Evolutionary conservation across 2,113 vertebrate species (phyloP).

Genomic region (Octodon degus): DNA sequence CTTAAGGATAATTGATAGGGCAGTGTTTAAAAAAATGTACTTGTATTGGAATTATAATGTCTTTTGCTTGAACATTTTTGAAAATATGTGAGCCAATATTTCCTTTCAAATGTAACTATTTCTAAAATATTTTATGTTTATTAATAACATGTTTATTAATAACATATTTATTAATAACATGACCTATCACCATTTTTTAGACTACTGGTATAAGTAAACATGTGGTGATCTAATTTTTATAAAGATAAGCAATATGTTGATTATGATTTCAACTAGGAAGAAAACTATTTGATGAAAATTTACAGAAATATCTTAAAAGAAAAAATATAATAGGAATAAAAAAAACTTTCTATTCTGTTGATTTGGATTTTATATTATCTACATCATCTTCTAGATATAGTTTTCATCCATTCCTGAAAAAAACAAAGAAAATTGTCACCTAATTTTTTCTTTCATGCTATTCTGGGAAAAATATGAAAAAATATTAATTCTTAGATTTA

Average conservation of each 20-base stretch:
- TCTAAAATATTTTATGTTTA: slow-evolving; percentile 16
- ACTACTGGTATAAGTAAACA: slow-evolving; percentile 6
- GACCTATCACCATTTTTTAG: background rate
- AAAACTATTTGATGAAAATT: background rate
- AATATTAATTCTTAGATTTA: background rate
- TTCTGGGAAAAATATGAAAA: background rate
- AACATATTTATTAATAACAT: background rate
- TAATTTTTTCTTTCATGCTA: background rate
- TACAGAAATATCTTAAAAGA: background rate
- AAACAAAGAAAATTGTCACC: background rate
- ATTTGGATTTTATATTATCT: slow-evolving; percentile 20
- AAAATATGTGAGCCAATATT: background rate
- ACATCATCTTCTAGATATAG: background rate
- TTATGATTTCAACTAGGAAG: background rate
- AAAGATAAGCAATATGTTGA: slow-evolving; percentile 18
- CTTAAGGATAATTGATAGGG: background rate
- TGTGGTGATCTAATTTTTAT: background rate
- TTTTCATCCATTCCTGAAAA: slow-evolving; percentile 13
- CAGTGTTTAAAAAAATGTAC: background rate
- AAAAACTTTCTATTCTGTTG: background rate
- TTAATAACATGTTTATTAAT: background rate
- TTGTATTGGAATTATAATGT: background rate
- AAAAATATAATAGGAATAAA: slow-evolving; percentile 23
- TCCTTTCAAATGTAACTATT: slow-evolving; percentile 15
- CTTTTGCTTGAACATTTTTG: background rate